phyloP scores from a whole-genome alignment of 2,113 vertebrate species.

The Cyanoderma ruficeps region DNA sequence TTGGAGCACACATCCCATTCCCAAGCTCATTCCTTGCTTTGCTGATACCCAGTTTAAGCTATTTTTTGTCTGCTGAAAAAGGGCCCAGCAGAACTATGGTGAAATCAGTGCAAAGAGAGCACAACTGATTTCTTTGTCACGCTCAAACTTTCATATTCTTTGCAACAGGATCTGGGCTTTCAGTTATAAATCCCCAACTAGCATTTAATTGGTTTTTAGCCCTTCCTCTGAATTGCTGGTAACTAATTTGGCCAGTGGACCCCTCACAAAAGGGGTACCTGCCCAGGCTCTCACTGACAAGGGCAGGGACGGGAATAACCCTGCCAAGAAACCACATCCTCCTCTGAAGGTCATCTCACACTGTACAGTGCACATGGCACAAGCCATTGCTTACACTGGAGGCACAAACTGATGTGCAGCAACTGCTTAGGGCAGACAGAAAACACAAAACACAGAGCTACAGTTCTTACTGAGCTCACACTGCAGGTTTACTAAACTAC shows the following conservation, averaged over 20 bases:
- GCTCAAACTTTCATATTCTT: neutral
- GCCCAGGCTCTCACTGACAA: neutral
- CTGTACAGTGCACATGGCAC: neutral
- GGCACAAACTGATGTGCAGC: neutral
- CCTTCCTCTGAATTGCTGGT: neutral
- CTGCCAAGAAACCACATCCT: neutral
- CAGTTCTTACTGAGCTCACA: neutral
- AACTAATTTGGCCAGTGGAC: neutral
- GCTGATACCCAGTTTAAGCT: neutral
- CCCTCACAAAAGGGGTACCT: neutral
- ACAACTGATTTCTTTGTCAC: neutral
- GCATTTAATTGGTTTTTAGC: neutral
- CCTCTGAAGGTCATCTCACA: fast-evolving
- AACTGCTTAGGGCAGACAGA: neutral
- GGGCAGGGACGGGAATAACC: neutral
- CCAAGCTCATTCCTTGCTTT: neutral
- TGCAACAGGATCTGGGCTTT: neutral
- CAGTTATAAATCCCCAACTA: neutral
- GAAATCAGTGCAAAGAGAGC: neutral
- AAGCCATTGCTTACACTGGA: neutral
- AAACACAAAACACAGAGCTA: neutral
- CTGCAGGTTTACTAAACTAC: neutral
- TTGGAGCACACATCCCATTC: neutral
- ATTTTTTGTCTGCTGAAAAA: neutral
- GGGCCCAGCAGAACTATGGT: neutral